Conservation (phyloP, 2,113 vertebrate species). For the Rhizomys pruinosus region DNA sequence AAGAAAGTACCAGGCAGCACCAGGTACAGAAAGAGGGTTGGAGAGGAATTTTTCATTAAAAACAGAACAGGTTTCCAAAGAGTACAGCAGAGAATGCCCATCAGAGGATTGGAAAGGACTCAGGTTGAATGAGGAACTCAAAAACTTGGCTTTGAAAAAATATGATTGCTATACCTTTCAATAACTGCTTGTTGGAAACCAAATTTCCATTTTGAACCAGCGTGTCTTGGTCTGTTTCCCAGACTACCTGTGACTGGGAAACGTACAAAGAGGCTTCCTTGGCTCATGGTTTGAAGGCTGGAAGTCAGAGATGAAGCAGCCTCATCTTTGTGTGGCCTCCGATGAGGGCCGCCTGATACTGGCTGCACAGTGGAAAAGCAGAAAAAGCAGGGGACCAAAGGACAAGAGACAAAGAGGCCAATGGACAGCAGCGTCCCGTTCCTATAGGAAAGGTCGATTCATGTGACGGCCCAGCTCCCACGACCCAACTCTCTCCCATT, state of each 20-base stretch:
- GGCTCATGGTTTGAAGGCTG: neutral
- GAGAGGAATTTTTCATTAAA: neutral
- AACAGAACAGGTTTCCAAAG: neutral
- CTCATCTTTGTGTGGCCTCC: neutral
- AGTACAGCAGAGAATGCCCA: neutral
- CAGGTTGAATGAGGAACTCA: neutral
- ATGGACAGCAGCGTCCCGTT: too few species aligned
- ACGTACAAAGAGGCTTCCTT: neutral
- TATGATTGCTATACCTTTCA: too few species aligned
- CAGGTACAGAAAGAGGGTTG: neutral
- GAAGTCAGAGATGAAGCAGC: neutral
- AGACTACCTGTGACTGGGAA: neutral
- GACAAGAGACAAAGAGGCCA: neutral
- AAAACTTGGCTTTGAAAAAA: neutral
- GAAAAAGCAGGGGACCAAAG: neutral
- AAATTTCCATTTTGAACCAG: too few species aligned
- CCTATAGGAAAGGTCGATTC: neutral
- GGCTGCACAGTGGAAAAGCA: neutral
- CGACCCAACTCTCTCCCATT: neutral
- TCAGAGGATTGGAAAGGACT: neutral
- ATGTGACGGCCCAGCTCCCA: too few species aligned
- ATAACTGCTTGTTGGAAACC: too few species aligned
- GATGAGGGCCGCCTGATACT: too few species aligned
- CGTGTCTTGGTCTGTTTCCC: too few species aligned
- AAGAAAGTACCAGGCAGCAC: neutral